Percentiles rank a stretch among this genome's conserved stretches.
phyloP scores from a whole-genome alignment of 2,888 invertebrate genomes.

The Polymixis lichenea region DNA sequence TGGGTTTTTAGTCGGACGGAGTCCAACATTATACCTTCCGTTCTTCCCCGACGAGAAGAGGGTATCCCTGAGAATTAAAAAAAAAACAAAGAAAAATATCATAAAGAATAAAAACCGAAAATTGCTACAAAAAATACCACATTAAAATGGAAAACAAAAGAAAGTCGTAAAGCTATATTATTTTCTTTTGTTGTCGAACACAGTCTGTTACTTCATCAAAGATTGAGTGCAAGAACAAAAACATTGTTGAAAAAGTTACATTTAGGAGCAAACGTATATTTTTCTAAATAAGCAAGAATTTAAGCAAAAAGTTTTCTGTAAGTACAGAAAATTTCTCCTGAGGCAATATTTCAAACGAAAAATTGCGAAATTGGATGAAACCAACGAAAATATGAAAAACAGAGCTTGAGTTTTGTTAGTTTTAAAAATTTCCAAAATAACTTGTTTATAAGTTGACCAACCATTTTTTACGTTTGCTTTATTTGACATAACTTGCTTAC shows the following conservation, averaged over 20 bases:
- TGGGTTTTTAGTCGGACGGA: too few species aligned
- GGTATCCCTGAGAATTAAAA: too few species aligned
- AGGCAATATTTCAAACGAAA: constrained; percentile 32
- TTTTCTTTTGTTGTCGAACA: constrained; percentile 18
- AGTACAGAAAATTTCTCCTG: constrained; percentile 18
- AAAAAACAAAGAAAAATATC: neutral
- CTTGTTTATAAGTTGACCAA: constrained; percentile 1
- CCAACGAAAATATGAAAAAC: neutral
- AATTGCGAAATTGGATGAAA: constrained; percentile 11
- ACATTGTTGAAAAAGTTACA: constrained; percentile 48
- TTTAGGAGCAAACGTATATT: constrained; percentile 32
- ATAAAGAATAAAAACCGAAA: too few species aligned
- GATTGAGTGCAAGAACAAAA: constrained; percentile 16
- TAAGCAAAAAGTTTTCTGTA: constrained; percentile 28
- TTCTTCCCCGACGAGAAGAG: too few species aligned
- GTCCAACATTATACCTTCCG: too few species aligned
- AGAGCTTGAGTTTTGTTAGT: neutral
- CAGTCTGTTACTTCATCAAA: constrained; percentile 23
- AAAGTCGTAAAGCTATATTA: neutral
- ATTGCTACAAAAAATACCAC: too few species aligned
- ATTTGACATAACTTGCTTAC: too few species aligned
- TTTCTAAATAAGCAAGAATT: constrained; percentile 41
- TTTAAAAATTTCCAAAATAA: neutral
- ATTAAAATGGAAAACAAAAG: neutral
- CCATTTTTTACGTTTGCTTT: neutral